Evolutionary conservation across 2,113 vertebrate genomes (phyloP).

Genomic region (Cervus canadensis): DNA sequence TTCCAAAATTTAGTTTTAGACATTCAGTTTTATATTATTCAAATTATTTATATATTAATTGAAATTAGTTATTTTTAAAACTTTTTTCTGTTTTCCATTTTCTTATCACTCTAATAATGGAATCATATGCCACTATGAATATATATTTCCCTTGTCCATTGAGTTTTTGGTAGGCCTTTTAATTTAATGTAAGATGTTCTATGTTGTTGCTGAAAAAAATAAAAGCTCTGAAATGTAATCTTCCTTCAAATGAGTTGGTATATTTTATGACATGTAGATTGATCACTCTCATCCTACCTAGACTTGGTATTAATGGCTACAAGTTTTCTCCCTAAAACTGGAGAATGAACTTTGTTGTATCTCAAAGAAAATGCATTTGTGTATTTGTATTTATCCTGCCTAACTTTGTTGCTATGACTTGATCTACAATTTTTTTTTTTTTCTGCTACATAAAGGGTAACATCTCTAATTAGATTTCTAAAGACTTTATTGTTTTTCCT

Average conservation of each 20-base stretch:
- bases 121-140: background rate
- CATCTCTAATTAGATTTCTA: background rate
- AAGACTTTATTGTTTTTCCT: background rate
- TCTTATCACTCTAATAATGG: background rate
- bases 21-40: background rate
- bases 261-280: background rate
- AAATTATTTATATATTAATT: background rate
- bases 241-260: background rate
- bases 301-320: background rate
- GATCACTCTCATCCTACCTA: too few relatives aligned
- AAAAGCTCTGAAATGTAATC: background rate
- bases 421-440: background rate
- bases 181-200: background rate
- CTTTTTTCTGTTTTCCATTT: background rate
- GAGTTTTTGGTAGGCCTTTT: background rate
- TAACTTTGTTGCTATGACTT: background rate
- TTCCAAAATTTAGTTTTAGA: background rate
- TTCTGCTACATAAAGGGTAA: background rate
- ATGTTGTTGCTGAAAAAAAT: background rate
- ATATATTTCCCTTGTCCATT: background rate
- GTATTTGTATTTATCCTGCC: background rate
- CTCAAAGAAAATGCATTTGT: background rate
- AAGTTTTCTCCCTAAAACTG: background rate
- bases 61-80: background rate
- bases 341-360: background rate